phyloP scores from a whole-genome alignment of 2,113 vertebrate genomes.

The Cyprinodon brontotheroides region DNA sequence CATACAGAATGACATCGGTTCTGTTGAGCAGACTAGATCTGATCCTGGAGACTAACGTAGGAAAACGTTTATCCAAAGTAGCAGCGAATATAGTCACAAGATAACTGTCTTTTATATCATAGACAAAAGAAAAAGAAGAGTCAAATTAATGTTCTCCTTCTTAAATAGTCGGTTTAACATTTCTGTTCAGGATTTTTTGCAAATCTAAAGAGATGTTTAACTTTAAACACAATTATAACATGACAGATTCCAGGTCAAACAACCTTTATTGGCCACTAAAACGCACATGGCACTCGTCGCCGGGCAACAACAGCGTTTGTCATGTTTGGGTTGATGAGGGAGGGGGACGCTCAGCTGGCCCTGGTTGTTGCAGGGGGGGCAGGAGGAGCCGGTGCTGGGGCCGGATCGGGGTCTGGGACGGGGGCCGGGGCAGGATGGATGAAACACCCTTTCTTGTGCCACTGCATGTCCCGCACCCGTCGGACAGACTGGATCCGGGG shows the following conservation, averaged over 20 bases:
- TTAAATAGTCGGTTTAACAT: constrained; percentile 18
- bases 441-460: constrained; percentile 89
- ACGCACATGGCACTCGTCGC: constrained; percentile 65
- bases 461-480: constrained; percentile 90
- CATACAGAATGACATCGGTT: constrained; percentile 51
- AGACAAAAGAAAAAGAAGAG: background rate
- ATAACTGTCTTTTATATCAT: constrained; percentile 29
- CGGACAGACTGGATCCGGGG: constrained; percentile 91
- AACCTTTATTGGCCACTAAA: constrained; percentile 70
- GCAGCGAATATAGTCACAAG: constrained; percentile 14
- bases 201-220: constrained; percentile 17
- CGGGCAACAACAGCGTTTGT: constrained; percentile 56
- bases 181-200: constrained; percentile 5
- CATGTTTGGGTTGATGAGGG: constrained; percentile 47
- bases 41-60: constrained; percentile 32
- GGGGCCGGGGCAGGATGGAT: constrained; percentile 50
- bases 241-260: constrained; percentile 58
- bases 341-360: constrained; percentile 81
- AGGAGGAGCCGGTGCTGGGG: constrained; percentile 61
- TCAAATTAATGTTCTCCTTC: constrained; percentile 25
- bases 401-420: constrained; percentile 29
- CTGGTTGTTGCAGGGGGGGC: constrained; percentile 75
- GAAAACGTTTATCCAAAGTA: constrained; percentile 35
- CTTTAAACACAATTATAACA: constrained; percentile 41
- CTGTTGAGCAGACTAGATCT: constrained; percentile 40